phyloP scores from a whole-genome alignment of 2,113 vertebrate genomes.

The Caloenas nicobarica region DNA sequence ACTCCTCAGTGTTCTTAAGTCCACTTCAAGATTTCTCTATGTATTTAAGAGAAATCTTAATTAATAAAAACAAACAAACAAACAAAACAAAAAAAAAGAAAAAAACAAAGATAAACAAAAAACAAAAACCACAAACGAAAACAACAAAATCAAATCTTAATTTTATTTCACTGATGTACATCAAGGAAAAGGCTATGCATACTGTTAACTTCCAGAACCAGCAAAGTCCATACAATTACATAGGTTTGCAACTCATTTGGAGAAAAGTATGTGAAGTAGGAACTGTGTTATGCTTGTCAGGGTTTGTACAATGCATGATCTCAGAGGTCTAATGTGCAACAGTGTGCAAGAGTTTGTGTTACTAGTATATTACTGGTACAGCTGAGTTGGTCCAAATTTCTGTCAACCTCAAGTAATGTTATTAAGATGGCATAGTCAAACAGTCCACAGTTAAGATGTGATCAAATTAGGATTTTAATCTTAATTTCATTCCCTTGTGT shows the following conservation, averaged over 20 bases:
- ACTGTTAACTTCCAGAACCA: not conserved
- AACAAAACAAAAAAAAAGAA: too few species aligned
- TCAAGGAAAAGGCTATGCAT: not conserved
- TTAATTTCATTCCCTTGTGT: not conserved
- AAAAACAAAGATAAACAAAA: too few species aligned
- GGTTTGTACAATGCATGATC: not conserved
- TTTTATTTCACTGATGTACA: not conserved
- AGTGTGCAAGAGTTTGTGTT: not conserved
- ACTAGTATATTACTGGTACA: not conserved
- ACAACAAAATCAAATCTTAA: not conserved
- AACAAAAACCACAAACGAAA: too few species aligned
- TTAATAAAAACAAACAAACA: not conserved
- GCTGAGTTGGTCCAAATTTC: not conserved
- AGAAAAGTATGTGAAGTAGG: not conserved
- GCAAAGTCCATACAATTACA: not conserved
- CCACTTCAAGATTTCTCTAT: not conserved
- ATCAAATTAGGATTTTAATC: not conserved
- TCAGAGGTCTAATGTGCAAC: not conserved
- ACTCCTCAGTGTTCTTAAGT: not conserved
- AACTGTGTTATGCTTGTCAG: not conserved
- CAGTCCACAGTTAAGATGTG: not conserved
- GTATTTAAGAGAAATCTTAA: not conserved
- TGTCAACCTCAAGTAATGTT: not conserved
- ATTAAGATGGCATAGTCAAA: not conserved
- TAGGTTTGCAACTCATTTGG: not conserved